Percentiles rank a stretch among this genome's conserved stretches.
Evolutionary conservation across 2,113 vertebrate species (phyloP).

Genomic region (Salvelinus namaycush): DNA sequence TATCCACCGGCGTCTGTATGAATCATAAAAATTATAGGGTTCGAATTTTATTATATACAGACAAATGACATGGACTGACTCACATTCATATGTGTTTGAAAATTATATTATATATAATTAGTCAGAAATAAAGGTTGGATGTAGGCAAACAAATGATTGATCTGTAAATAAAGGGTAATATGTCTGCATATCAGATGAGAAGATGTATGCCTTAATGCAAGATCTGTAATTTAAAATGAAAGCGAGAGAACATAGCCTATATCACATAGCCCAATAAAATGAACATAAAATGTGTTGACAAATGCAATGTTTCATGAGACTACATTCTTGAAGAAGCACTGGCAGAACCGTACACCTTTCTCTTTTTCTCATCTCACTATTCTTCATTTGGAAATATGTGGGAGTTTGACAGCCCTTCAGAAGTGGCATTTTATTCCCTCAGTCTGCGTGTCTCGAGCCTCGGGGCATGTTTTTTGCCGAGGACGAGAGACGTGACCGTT

Average conservation of each 20-base stretch:
- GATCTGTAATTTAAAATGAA: neutral
- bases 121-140: too few relatives aligned
- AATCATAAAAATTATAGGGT: neutral
- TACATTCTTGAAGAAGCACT: neutral
- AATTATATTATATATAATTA: too few relatives aligned
- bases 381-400: slow-evolving; percentile 37
- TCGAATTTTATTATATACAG: neutral
- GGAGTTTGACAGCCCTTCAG: slow-evolving; percentile 31
- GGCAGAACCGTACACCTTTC: neutral
- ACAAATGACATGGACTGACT: neutral
- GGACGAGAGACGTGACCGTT: neutral
- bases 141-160: too few relatives aligned
- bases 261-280: neutral
- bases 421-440: slow-evolving; percentile 19
- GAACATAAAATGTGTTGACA: neutral
- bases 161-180: too few relatives aligned
- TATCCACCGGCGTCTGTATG: slow-evolving; percentile 38
- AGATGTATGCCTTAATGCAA: too few relatives aligned
- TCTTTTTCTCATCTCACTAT: neutral
- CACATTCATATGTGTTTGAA: neutral
- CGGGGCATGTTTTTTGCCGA: neutral
- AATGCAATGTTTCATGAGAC: neutral
- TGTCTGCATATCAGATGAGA: too few relatives aligned
- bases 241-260: neutral
- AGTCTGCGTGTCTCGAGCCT: slow-evolving; percentile 2